These are phyloP conservation scores for Amyelois transitella DNA, from an alignment of 1,140 invertebrate genomes.

Conservation along the genomic window DNA sequence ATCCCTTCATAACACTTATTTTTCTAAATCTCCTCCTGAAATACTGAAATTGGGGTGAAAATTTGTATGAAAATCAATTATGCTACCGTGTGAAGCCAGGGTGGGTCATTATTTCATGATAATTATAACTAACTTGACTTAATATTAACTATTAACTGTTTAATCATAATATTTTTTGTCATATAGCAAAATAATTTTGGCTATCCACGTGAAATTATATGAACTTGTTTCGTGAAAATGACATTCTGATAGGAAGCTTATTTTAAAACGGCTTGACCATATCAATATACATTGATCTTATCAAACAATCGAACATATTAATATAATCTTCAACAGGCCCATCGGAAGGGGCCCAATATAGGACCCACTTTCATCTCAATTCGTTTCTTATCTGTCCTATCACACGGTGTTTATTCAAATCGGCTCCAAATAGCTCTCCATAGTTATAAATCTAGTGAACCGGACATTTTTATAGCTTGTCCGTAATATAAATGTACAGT, in stretches of 20 bases:
- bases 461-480: conserved; percentile 43
- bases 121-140: no score
- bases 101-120: no score
- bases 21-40: no score
- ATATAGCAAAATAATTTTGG: no score
- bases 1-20: no score
- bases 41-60: no score
- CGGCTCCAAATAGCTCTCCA: conserved; percentile 36
- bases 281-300: conserved; percentile 35
- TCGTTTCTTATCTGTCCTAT: conserved; percentile 29
- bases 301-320: conserved; percentile 43
- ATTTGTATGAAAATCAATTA: no score
- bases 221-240: conserved; percentile 10
- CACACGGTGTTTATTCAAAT: conserved; percentile 52
- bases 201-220: not conserved
- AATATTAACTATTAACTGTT: no score
- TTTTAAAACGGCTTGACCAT: no score
- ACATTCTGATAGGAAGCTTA: conserved; percentile 31
- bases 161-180: no score
- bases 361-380: conserved; percentile 26
- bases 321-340: conserved; percentile 42
- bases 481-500: conserved; percentile 11
- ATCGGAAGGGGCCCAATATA: conserved; percentile 7
- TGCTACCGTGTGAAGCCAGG: no score
- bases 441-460: conserved; percentile 42